Evolutionary conservation across 2,888 invertebrate species (phyloP).

Genomic region (Folsomia candida): DNA sequence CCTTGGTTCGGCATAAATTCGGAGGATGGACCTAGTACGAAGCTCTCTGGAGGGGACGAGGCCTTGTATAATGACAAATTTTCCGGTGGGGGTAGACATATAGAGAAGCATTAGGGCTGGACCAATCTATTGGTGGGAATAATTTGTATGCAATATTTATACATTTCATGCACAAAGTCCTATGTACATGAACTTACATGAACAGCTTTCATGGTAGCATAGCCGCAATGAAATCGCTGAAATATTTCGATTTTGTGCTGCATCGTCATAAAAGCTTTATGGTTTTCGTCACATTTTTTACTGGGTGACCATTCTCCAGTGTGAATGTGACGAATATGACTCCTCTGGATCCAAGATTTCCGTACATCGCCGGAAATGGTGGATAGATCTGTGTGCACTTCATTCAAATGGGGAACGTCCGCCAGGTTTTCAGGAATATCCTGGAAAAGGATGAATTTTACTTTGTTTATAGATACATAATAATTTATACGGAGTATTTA

Average conservation of each 20-base stretch:
- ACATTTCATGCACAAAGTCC: too few species aligned
- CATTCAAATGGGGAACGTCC: slow-evolving; percentile 74
- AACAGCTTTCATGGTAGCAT: not conserved
- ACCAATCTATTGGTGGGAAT: too few species aligned
- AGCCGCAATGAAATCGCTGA: slow-evolving; percentile 55
- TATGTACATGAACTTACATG: too few species aligned
- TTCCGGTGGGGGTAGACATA: not conserved
- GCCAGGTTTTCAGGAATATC: slow-evolving; percentile 90
- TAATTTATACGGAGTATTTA: too few species aligned
- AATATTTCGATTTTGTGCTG: slow-evolving; percentile 65
- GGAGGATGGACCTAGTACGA: not conserved
- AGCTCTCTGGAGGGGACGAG: not conserved
- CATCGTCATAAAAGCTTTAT: slow-evolving; percentile 65
- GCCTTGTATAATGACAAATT: not conserved
- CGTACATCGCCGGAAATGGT: slow-evolving; percentile 58
- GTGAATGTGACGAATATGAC: slow-evolving; percentile 63
- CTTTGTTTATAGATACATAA: too few species aligned
- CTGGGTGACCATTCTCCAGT: slow-evolving; percentile 58
- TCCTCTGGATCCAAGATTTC: slow-evolving; percentile 54
- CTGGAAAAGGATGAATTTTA: slow-evolving; percentile 56
- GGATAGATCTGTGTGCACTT: slow-evolving; percentile 67
- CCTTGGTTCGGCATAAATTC: not conserved
- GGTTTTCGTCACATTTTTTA: slow-evolving; percentile 58
- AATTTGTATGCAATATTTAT: too few species aligned
- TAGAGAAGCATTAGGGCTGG: not conserved